Evolutionary conservation across 2,113 vertebrate genomes (phyloP), one percentile per base, ranked within the genome.

Genomic region (Chroicocephalus ridibundus): DNA sequence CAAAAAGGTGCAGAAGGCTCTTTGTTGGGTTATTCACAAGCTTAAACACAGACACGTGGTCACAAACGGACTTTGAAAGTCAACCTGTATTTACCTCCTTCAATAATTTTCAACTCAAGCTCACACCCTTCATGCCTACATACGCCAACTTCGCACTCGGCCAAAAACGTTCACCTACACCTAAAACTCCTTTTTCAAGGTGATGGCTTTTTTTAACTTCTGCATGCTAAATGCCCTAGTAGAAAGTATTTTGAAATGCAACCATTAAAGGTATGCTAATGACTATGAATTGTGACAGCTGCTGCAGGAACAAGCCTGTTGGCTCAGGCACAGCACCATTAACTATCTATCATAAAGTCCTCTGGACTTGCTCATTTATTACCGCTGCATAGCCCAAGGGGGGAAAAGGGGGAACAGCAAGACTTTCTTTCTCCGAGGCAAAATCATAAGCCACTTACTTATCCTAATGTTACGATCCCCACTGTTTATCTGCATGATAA

Each of bases 401-500:
- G 83, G 76, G 96, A 4, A 82, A 60, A 77, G 46, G 22, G 36
- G 54, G 85, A 98, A 96, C 97, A 98, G 97, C 95, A 95, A 96
- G 98, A 96, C 40, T 82, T 96, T 96, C 90, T 83, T 96, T 93
- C 97, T 98, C 95, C 29, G 14, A 97, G 96, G 97, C 94, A 98
- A 97, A 98, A 97, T 96, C 97, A 54, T 90, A 97, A 97, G 93
- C 91, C 90, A 96, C 97, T 98, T 97, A 95, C 96, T 98, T 97
- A 95, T 95, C 96, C 92, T 98, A 98, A 98, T 98, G 97, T 96
- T 98, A 96, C 8, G 88, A 98, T 96, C 96, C 98, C 98, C 94
- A 97, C 97, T 98, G 98, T 97, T 98, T 98, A 97, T 97, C 97
- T 97, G 97, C 98, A 97, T 96, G 97, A 94, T 97, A 98, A 98